Base-by-base conservation (phyloP, 1,140 invertebrate species). In the Coenobita brevimanus region DNA sequence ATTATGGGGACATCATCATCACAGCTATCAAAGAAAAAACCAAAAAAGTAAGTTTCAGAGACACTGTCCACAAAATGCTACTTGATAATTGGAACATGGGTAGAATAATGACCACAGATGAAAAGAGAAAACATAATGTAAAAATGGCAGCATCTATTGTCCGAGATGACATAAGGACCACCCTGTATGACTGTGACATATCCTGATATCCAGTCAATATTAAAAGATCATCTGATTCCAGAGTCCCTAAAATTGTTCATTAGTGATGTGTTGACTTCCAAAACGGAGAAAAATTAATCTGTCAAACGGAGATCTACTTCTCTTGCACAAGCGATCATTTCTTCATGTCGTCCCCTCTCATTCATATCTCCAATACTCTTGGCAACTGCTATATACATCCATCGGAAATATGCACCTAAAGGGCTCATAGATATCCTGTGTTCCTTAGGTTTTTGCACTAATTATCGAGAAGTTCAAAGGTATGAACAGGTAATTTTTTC, bases 321-420 rank as follows among this genome's bases (percentile, higher is more conserved):
- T 8, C 10, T 75, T 41, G 10, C 71, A 75, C 71, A 41, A 10
- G 71, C 30, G 10, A 41, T 75, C 38, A 10, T 75, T 4, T 33
- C 71, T 4, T 10, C 71, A 75, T 10, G 13, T 10, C 10, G 15
- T 10, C 38, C 71, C 10, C 3, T 33, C 36, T 75, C 3, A 33
- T 75, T 79, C 27, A 79, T 6, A 79, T 79, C 76, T 3, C 41
- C 76, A 8, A 13, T 79, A 54, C 76, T 50, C 43, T 50, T 79
- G 27, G 46, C 38, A 3, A 36, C 50, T 79, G 15, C 38, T 79
- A 43, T 79, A 50, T 17, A 79, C 50, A 36, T 79, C 46, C 43
- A 43, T 79, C 36, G 8, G 36, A 75, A 75, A n/a, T 75, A 75
- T 75, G 71, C 6, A 30, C 36, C 71, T 75, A 75, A 75, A 33